Conservation (phyloP, 2,113 vertebrate species). For the Catharus fuscescens region DNA sequence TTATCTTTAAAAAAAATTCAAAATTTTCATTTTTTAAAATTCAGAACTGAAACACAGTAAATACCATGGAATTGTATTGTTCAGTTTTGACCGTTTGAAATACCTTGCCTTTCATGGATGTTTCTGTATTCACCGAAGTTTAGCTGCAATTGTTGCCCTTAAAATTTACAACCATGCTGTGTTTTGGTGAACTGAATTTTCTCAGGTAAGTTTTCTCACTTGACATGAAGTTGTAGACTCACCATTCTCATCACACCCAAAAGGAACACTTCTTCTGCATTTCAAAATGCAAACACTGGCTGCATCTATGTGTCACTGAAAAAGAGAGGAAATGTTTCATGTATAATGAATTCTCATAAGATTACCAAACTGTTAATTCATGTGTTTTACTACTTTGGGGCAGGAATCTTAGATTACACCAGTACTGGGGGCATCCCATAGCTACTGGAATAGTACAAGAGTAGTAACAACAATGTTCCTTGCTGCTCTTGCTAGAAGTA, state of each 20-base stretch:
- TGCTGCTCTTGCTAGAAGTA: neutral
- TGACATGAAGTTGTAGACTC: neutral
- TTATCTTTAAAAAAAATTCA: neutral
- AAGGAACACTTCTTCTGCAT: neutral
- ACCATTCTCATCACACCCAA: neutral
- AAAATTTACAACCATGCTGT: neutral
- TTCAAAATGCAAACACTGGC: neutral
- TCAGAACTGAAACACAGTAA: neutral
- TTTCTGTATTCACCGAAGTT: neutral
- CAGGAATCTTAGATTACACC: neutral
- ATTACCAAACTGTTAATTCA: neutral
- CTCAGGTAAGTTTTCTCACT: neutral
- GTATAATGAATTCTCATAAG: neutral
- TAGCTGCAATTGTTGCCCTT: neutral
- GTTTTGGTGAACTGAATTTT: neutral
- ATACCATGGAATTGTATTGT: neutral
- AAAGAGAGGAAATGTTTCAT: neutral
- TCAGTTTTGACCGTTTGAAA: neutral
- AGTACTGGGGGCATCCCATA: neutral
- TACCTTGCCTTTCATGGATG: neutral
- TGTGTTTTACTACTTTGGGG: neutral
- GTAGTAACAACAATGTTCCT: neutral
- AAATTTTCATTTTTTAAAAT: neutral
- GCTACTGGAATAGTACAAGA: neutral
- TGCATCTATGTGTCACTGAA: neutral